Base-by-base conservation (phyloP, 2,113 vertebrate species). In the Crocuta crocuta region DNA sequence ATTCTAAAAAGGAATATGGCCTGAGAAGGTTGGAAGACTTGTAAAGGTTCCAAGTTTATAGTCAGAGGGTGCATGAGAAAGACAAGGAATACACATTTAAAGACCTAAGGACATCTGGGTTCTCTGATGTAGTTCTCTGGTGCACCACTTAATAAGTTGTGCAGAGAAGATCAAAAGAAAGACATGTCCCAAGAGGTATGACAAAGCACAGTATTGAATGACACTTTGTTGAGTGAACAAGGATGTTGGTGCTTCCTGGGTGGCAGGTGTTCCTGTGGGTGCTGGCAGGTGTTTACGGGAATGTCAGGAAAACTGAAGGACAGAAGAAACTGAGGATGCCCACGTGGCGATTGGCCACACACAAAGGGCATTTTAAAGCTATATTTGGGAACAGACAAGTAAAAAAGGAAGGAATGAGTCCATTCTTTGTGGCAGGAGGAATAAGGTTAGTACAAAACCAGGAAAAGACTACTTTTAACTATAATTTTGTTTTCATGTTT, bases 401-500 rank as follows among this genome's bases (percentile, higher is more conserved):
- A 28, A 80, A 71, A 86, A 89, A 39, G n/a, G 43, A 39, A 90
- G 63, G 28, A 78, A 66, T 81, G 81, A 43, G 4, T 81, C 35
- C 33, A 45, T 88, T 84, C 65, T 53, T 85, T 89, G 66, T 26
- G 2, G 12, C 68, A 82, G 23, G 2, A 39, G 50, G 35, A 73
- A 73, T 89, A 95, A 82, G 6, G 17, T 84, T 90, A 80, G 26
- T 28, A 13, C 31, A 90, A n/a, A 48, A 86, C 39, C 68, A 94
- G 43, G 9, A 58, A 83, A 93, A 96, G 21, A 50, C 31, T 58
- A 15, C 31, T 79, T 19, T 24, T 45, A n/a, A 63, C 7, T 95
- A 21, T 53, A 76, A 50, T 65, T 95, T 79, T 74, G 13, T 68
- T 79, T 88, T 97, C 48, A 50, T 70, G 24, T 88, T 80, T 94